These are phyloP conservation scores for Heliconius erato DNA, from an alignment of 2,888 invertebrate species.

Conservation along the genomic window DNA sequence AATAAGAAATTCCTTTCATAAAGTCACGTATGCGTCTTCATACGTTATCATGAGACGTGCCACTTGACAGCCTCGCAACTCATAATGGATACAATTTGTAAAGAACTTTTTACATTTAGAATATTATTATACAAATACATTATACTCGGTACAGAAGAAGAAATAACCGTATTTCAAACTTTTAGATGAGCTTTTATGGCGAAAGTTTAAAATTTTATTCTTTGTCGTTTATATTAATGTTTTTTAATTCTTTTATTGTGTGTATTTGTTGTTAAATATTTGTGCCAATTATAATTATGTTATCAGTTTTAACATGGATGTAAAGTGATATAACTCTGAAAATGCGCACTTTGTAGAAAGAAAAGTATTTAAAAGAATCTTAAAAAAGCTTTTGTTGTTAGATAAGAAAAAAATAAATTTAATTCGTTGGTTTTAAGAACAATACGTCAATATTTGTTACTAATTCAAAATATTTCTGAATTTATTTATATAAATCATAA, in stretches of 20 bases:
- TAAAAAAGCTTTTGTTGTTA: too few relatives aligned
- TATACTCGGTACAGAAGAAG: not conserved
- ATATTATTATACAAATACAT: slow-evolving; percentile 21
- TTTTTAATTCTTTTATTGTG: slow-evolving; percentile 1
- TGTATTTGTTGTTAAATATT: not conserved
- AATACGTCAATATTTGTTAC: too few relatives aligned
- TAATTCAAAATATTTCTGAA: too few relatives aligned
- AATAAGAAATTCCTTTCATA: slow-evolving; percentile 11
- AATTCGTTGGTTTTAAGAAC: too few relatives aligned
- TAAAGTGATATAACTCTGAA: too few relatives aligned
- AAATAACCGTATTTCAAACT: not conserved
- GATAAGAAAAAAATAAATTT: too few relatives aligned
- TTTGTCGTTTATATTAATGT: not conserved
- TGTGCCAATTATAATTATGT: too few relatives aligned
- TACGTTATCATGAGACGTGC: slow-evolving; percentile 14
- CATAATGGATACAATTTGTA: slow-evolving; percentile 29
- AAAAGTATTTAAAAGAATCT: too few relatives aligned
- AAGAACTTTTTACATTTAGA: slow-evolving; percentile 21
- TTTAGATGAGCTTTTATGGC: slow-evolving; percentile 16
- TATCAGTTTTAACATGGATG: too few relatives aligned
- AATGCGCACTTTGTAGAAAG: too few relatives aligned
- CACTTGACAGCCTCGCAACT: slow-evolving; percentile 19
- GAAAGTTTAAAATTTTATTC: slow-evolving; percentile 23
- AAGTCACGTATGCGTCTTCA: slow-evolving; percentile 17
- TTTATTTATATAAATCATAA: too few relatives aligned